These are phyloP conservation scores for Hymenochirus boettgeri DNA, from an alignment of 2,113 vertebrate species.

Conservation along the genomic window DNA sequence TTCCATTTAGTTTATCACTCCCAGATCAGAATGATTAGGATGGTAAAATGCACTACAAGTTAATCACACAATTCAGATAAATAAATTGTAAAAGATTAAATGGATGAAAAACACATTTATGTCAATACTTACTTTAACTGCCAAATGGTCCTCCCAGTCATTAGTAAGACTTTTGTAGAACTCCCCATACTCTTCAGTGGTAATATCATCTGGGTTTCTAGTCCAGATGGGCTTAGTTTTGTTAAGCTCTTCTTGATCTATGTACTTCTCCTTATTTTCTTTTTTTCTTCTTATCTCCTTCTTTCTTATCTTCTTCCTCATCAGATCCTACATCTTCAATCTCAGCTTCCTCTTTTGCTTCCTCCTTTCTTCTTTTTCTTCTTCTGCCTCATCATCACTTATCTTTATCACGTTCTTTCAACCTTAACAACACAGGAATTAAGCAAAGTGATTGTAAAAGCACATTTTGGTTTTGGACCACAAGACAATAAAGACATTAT, in stretches of 20 bases:
- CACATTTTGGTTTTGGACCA: too few relatives aligned
- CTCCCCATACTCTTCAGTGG: constrained; percentile 89
- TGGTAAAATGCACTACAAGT: too few relatives aligned
- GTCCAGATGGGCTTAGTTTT: constrained; percentile 81
- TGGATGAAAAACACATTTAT: too few relatives aligned
- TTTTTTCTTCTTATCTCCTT: constrained; percentile 73
- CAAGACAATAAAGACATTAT: too few relatives aligned
- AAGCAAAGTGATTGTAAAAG: too few relatives aligned
- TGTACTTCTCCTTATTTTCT: constrained; percentile 73
- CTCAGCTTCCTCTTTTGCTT: constrained; percentile 69
- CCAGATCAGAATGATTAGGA: too few relatives aligned
- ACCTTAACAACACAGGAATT: constrained; percentile 61
- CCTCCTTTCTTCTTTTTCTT: constrained; percentile 60
- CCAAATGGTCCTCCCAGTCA: constrained; percentile 79
- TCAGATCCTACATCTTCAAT: constrained; percentile 79
- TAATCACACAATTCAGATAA: too few relatives aligned
- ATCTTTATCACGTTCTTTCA: constrained; percentile 81
- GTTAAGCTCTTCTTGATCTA: constrained; percentile 64
- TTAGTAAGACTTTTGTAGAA: constrained; percentile 94
- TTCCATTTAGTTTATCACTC: too few relatives aligned
- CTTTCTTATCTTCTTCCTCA: constrained; percentile 75
- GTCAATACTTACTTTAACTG: constrained; percentile 76
- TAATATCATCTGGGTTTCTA: constrained; percentile 91
- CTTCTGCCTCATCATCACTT: constrained; percentile 77
- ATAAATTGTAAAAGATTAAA: too few relatives aligned